A percentile compares a stretch with the other conserved stretches of the same genome.
Conservation (phyloP, 2,888 invertebrate species). For the Coecobrya sp. region DNA sequence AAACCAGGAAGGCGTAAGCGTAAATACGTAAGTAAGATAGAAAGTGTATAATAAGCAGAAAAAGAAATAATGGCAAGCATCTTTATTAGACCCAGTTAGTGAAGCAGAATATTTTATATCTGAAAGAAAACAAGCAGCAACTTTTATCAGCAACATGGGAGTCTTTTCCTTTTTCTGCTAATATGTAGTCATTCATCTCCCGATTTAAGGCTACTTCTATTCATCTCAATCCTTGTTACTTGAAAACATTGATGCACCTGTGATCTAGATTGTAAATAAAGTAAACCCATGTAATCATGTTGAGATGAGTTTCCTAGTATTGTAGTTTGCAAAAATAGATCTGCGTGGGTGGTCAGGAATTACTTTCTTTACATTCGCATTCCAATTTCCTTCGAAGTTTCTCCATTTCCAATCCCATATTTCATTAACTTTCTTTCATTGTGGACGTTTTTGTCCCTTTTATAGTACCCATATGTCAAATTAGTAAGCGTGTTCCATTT, state of each 20-base stretch:
- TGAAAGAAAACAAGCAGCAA: neutral
- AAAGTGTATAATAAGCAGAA: too few relatives aligned
- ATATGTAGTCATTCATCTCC: neutral
- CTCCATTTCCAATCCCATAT: too few relatives aligned
- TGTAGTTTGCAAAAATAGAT: constrained; percentile 25
- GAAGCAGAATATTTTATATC: neutral
- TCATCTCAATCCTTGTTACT: neutral
- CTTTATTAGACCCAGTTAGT: neutral
- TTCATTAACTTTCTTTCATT: too few relatives aligned
- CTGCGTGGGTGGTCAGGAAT: constrained; percentile 30
- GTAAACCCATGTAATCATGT: neutral
- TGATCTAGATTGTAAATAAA: neutral
- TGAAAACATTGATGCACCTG: neutral
- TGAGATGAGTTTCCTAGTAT: neutral
- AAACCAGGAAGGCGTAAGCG: too few relatives aligned
- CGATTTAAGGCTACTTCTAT: neutral
- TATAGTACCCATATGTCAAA: too few relatives aligned
- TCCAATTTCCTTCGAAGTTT: neutral
- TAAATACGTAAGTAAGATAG: neutral
- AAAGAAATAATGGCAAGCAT: too few relatives aligned
- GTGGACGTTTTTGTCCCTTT: too few relatives aligned
- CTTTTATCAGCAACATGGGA: constrained; percentile 7
- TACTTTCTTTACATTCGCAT: neutral
- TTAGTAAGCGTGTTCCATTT: too few relatives aligned
- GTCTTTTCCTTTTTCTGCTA: neutral